Evolutionary conservation across 2,888 invertebrate genomes (phyloP).

Genomic region (Loripinus fragilis): DNA sequence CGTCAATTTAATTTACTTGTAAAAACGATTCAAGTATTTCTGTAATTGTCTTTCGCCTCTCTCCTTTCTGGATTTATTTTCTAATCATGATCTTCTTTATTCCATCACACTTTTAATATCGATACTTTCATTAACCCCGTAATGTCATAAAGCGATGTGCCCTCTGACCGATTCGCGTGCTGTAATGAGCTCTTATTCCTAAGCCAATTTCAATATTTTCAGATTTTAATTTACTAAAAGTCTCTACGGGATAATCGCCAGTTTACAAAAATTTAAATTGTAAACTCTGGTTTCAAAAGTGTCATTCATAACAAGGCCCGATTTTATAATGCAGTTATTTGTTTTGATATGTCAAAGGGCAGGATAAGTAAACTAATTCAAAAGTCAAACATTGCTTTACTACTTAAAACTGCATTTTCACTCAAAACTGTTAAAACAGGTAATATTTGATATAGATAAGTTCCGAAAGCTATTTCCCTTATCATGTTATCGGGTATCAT

Average conservation of each 20-base stretch:
- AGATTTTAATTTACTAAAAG: not conserved
- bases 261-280: slow-evolving; percentile 8
- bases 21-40: too few relatives aligned
- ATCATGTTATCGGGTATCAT: too few relatives aligned
- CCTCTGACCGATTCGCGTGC: too few relatives aligned
- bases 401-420: slow-evolving; percentile 9
- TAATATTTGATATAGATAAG: too few relatives aligned
- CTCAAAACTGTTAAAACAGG: not conserved
- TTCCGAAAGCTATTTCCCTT: too few relatives aligned
- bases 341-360: not conserved
- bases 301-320: slow-evolving; percentile 14
- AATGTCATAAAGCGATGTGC: too few relatives aligned
- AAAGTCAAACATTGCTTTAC: slow-evolving; percentile 3
- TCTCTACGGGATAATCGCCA: not conserved
- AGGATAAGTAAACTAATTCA: slow-evolving; percentile 16
- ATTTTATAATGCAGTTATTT: slow-evolving; percentile 12
- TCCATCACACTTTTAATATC: too few relatives aligned
- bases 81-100: too few relatives aligned
- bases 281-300: slow-evolving; percentile 7
- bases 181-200: not conserved
- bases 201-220: not conserved
- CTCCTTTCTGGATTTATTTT: too few relatives aligned
- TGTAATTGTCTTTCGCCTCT: too few relatives aligned
- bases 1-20: too few relatives aligned
- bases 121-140: too few relatives aligned